Evolutionary conservation across 2,797 vertebrate genomes (phyloP).

Genomic region (Rallus crepitans): DNA sequence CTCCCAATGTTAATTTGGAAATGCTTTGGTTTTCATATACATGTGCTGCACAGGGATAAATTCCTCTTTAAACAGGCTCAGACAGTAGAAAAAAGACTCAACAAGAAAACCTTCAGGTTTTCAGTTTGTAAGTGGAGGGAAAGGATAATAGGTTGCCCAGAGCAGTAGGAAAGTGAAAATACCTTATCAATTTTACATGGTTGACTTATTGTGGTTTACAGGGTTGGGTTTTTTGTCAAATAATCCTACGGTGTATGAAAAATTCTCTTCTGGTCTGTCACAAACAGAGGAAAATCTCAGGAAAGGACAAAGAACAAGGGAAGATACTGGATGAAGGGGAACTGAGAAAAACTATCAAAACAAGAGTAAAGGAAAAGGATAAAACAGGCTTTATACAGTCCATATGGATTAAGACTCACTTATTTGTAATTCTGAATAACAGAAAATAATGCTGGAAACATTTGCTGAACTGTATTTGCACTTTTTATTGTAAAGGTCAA

Average conservation of each 20-base stretch:
- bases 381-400: constrained; percentile 9
- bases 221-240: fast-evolving
- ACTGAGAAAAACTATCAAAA: not conserved
- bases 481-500: constrained; percentile 48
- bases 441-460: constrained; percentile 57
- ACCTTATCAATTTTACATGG: not conserved
- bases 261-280: not conserved
- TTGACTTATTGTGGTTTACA: not conserved
- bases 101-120: not conserved
- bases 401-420: constrained; percentile 25
- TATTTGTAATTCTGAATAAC: constrained; percentile 16
- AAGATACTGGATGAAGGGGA: not conserved
- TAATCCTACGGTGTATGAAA: not conserved
- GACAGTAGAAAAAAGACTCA: not conserved
- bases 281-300: not conserved
- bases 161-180: not conserved
- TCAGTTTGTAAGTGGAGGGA: not conserved
- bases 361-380: not conserved
- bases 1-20: not conserved
- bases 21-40: not conserved
- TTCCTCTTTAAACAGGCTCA: not conserved
- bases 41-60: not conserved
- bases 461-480: constrained; percentile 26
- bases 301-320: not conserved
- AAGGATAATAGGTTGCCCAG: not conserved